Evolutionary conservation across 2,888 invertebrate species (phyloP), one percentile per base, ranked within the genome.

Genomic region (Eumacrocentrus americanus): DNA sequence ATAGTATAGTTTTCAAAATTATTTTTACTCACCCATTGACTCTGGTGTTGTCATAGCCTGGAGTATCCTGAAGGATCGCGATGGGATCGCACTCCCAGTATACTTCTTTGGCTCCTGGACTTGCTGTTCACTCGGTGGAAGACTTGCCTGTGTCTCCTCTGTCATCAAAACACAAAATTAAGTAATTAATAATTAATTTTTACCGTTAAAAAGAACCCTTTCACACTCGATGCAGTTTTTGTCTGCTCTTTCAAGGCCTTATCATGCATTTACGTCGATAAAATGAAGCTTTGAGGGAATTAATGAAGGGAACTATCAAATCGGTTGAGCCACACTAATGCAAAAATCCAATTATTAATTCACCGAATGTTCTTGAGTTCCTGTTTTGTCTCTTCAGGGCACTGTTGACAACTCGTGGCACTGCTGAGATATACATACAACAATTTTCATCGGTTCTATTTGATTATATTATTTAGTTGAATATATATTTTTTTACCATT

Each of bases 31-130:
- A 88, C 88, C 88, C 79, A 85, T 83, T 75, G 83, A 84, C 74
- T 88, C 88, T 58, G 87, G 87, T 63, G 87, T 86, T 66, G 90
- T 91, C 90, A 91, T 90, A 52, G 89, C 89, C 81, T 92, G 91
- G 58, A 92, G 82, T 75, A 90, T 88, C 80, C 87, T 88, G 81
- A 92, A 92, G 38, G 91, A 90, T 78, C 90, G 86, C 66, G 91
- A 91, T 55, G 92, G 92, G 79, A 92, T 92, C 67, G 89, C 87
- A 73, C 89, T 88, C 57, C 92, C 92, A 72, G 86, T 89, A 74
- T 90, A 90, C 75, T 88, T 89, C 76, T 87, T 88, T 47, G 89
- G 89, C 75, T 89, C 89, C 63, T 83, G 85, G 55, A 84, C 88
- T 62, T 81, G 81, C 71, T 88, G 88, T 77, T 89, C 86, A 74